These are phyloP conservation scores for Tetramorium simillimum DNA, from an alignment of 1,140 invertebrate genomes.

Conservation along the genomic window DNA sequence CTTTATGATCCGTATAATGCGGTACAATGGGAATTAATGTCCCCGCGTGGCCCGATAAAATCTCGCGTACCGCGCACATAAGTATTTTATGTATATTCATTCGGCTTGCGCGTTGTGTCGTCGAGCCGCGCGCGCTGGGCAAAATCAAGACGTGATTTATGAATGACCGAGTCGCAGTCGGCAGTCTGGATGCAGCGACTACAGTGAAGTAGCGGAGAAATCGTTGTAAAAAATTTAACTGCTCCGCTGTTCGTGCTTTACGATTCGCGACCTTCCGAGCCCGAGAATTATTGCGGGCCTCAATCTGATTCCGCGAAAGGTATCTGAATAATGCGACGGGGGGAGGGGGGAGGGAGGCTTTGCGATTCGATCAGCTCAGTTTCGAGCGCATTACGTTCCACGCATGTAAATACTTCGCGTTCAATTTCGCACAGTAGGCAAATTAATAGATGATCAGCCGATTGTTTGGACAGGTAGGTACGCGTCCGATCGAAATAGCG, in stretches of 20 bases:
- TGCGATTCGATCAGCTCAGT: slow-evolving; percentile 17
- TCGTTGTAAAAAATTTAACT: slow-evolving; percentile 60
- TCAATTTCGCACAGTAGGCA: slow-evolving; percentile 53
- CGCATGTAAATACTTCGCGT: slow-evolving; percentile 55
- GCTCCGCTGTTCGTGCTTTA: slow-evolving; percentile 52
- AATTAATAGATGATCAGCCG: slow-evolving; percentile 59
- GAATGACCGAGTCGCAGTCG: slow-evolving; percentile 1
- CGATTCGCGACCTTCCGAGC: slow-evolving; percentile 20
- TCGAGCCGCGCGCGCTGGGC: slow-evolving; percentile 32
- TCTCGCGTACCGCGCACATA: slow-evolving; percentile 52
- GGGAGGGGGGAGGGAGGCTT: neutral
- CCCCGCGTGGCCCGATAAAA: slow-evolving; percentile 66
- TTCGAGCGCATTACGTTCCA: slow-evolving; percentile 34
- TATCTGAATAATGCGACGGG: slow-evolving; percentile 49
- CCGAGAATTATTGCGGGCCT: slow-evolving; percentile 59
- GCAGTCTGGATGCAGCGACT: slow-evolving; percentile 45
- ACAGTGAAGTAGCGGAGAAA: neutral
- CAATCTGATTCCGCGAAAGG: slow-evolving; percentile 60
- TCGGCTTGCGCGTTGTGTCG: slow-evolving; percentile 60
- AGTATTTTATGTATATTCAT: slow-evolving; percentile 71
- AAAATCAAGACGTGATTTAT: slow-evolving; percentile 72
- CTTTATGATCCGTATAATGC: slow-evolving; percentile 73
- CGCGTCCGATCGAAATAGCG: slow-evolving; percentile 48
- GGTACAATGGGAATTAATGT: slow-evolving; percentile 73
- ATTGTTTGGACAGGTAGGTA: slow-evolving; percentile 54